These are phyloP conservation scores for Lordiphosa mommai DNA, from an alignment of 1,140 invertebrate genomes.

Conservation along the genomic window DNA sequence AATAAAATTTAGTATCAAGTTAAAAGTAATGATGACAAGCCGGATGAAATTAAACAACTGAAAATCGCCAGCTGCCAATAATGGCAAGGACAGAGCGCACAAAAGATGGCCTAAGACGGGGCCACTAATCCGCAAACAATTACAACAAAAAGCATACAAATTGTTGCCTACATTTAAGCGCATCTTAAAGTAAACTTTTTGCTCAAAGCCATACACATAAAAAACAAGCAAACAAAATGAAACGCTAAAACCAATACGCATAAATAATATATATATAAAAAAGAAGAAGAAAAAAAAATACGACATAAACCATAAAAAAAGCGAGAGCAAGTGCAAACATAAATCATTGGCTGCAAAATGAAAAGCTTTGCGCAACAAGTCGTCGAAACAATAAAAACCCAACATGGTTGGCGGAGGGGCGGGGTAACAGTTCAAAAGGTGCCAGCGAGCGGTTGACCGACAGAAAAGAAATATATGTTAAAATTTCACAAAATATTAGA, in stretches of 20 bases:
- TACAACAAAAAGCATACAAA: constrained; percentile 21
- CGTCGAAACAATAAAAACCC: constrained; percentile 66
- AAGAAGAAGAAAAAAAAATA: neutral
- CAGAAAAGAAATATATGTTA: constrained; percentile 62
- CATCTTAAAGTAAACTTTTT: constrained; percentile 48
- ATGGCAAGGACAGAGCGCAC: constrained; percentile 19
- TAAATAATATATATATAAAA: constrained; percentile 42
- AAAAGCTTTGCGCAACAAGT: constrained; percentile 74
- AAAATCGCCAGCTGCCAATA: constrained; percentile 68
- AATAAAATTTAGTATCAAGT: constrained; percentile 68
- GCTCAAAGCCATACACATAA: constrained; percentile 11
- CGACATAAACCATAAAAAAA: constrained; percentile 34
- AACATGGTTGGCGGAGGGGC: neutral
- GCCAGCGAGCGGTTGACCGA: constrained; percentile 49
- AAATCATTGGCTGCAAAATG: constrained; percentile 71
- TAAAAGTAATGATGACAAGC: constrained; percentile 69
- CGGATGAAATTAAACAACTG: constrained; percentile 41
- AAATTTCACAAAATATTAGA: constrained; percentile 60
- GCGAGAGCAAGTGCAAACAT: constrained; percentile 54
- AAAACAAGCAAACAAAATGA: constrained; percentile 13
- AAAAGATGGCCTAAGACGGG: constrained; percentile 18
- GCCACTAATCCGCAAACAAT: constrained; percentile 37
- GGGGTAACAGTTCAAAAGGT: constrained; percentile 21
- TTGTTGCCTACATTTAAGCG: constrained; percentile 28
- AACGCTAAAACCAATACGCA: constrained; percentile 53